Base-by-base conservation (phyloP, 2,113 vertebrate species). In the Amphilophus citrinellus region DNA sequence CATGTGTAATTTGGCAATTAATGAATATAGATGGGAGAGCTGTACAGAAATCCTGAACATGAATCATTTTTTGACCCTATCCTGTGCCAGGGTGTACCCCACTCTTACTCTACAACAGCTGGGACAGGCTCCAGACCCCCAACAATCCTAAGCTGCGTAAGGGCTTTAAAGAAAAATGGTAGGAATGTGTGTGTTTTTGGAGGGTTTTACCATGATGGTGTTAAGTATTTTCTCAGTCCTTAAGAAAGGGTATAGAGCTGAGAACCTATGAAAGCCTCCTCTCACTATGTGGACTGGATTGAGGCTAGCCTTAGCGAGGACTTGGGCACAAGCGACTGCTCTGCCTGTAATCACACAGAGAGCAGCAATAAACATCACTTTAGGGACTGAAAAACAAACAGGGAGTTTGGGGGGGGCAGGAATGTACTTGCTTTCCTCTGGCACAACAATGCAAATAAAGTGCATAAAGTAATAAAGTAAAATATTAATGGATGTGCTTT, bases 211-310 rank as follows among this genome's bases (percentile, higher is more conserved):
- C 94, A 87, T 95, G 10, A 97, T 96, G 90, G 96, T 97, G 96
- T 97, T 98, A 35, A 97, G 10, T 10, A 95, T 95, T 88, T 96
- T 97, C 84, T 96, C 94, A 3, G 96, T 96, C 80, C 94, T 95
- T 82, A 97, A 90, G 80, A 97, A 97, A 35, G 93, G 94, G 75
- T 97, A 97, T 50, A 90, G 87, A 8, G 95, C 93, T 5, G 97
- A 96, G 85, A 98, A 97, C n/a, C 0, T 60, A 82, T 83, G 92
- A 80, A 96, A 97, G 7, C 97, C 97, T 79, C 97, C 96, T 58
- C n/a, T 94, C 59, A 98, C 91, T 59, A 98, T 10, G 3, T 85
- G 88, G 80, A 98, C 95, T 0, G 96, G 95, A 14, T 85, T 53
- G 7, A 61, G 89, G 53, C 94, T 96, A 3, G 81, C 77, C 60